Conservation (phyloP, 2,888 invertebrate species). For the Perdita meconis region DNA sequence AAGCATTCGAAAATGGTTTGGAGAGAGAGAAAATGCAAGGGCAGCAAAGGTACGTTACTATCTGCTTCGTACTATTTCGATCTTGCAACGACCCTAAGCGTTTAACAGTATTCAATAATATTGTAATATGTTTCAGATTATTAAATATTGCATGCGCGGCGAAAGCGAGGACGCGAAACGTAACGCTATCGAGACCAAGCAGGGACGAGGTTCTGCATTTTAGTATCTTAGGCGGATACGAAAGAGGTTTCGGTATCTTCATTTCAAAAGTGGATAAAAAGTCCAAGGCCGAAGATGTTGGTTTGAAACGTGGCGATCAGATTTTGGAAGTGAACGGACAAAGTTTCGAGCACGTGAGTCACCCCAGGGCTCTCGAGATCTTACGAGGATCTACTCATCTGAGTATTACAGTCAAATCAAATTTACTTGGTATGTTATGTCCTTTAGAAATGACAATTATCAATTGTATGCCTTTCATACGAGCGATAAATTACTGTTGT, state of each 20-base stretch:
- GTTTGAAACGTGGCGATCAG: constrained; percentile 98
- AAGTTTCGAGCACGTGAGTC: constrained; percentile 96
- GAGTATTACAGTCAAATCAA: constrained; percentile 98
- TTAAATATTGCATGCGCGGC: constrained; percentile 98
- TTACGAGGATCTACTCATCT: constrained; percentile 97
- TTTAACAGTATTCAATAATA: not conserved
- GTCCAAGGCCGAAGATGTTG: constrained; percentile 97
- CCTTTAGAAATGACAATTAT: constrained; percentile 10
- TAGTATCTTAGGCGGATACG: constrained; percentile 96
- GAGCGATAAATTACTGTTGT: constrained; percentile 58
- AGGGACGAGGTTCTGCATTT: constrained; percentile 97
- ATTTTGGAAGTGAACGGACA: constrained; percentile 99
- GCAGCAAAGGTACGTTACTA: constrained; percentile 86
- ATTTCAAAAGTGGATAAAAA: constrained; percentile 96
- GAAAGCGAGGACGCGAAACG: constrained; percentile 96
- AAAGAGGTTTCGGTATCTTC: constrained; percentile 96
- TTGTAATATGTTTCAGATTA: constrained; percentile 85
- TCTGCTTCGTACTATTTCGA: not conserved
- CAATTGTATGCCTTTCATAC: constrained; percentile 36
- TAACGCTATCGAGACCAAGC: constrained; percentile 95
- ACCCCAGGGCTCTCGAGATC: constrained; percentile 96
- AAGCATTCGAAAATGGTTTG: constrained; percentile 94
- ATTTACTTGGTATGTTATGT: constrained; percentile 89
- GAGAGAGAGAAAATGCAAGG: constrained; percentile 95
- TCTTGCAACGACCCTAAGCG: not conserved